A percentile compares a stretch with the other conserved stretches of the same genome.
These are phyloP conservation scores for Microplitis demolitor DNA, from an alignment of 1,140 invertebrate genomes.

Conservation along the genomic window DNA sequence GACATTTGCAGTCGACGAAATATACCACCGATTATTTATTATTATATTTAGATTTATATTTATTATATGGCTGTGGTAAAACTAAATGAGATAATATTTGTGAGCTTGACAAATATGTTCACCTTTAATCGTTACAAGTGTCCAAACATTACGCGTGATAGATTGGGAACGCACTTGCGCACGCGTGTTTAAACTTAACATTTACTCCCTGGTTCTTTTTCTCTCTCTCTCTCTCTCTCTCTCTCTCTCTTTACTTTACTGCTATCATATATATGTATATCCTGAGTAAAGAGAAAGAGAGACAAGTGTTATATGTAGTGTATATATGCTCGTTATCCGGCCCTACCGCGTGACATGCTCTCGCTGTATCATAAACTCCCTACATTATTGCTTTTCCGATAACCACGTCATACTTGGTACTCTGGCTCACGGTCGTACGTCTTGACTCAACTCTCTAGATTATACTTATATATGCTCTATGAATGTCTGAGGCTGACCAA, in stretches of 20 bases:
- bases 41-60: neutral
- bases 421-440: constrained; percentile 20
- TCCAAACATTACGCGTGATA: constrained; percentile 10
- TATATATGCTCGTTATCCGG: constrained; percentile 47
- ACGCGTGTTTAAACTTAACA: neutral
- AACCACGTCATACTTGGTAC: constrained; percentile 45
- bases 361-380: constrained; percentile 54
- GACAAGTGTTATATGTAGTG: constrained; percentile 38
- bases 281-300: neutral
- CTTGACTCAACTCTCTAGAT: neutral
- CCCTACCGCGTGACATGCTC: constrained; percentile 41
- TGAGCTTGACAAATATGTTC: constrained; percentile 9
- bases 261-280: too few species aligned
- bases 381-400: constrained; percentile 62
- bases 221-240: too few species aligned
- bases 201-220: too few species aligned
- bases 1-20: too few species aligned
- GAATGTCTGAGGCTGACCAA: neutral
- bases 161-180: constrained; percentile 11
- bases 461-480: neutral
- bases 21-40: too few species aligned
- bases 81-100: neutral
- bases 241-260: too few species aligned
- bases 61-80: neutral
- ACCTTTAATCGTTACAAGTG: constrained; percentile 10